Percentiles rank a stretch among this genome's conserved stretches.
Evolutionary conservation across 1,140 invertebrate species (phyloP).

Genomic region (Drosophila miranda): DNA sequence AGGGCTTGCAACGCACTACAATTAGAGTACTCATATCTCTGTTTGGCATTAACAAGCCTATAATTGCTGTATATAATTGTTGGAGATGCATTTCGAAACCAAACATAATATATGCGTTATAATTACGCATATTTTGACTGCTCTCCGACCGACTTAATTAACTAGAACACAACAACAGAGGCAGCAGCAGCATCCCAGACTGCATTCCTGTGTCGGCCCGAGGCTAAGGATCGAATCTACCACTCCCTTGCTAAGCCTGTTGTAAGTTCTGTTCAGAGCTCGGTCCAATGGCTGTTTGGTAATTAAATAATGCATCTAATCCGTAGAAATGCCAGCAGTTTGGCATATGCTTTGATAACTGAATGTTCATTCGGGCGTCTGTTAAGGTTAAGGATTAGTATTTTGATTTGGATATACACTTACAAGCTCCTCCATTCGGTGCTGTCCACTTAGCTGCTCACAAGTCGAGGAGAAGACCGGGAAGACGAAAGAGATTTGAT

Average conservation of each 20-base stretch:
- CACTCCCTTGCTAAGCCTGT: neutral
- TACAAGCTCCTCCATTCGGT: constrained; percentile 66
- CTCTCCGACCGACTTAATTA: constrained; percentile 33
- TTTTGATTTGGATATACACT: constrained; percentile 43
- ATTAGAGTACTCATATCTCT: no score
- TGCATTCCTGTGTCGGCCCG: constrained; percentile 4
- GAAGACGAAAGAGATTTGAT: constrained; percentile 14
- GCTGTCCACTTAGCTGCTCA: constrained; percentile 54
- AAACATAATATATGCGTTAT: constrained; percentile 15
- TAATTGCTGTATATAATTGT: neutral
- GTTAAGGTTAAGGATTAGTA: constrained; percentile 2
- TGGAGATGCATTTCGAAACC: neutral
- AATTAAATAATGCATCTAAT: constrained; percentile 36
- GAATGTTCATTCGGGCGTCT: neutral
- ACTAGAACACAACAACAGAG: neutral
- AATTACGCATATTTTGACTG: constrained; percentile 23
- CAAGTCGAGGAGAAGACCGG: neutral
- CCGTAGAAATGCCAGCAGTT: neutral
- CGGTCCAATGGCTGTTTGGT: neutral
- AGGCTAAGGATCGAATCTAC: neutral
- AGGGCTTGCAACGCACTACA: no score
- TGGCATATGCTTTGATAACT: neutral
- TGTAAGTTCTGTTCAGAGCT: constrained; percentile 1
- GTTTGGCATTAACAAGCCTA: no score
- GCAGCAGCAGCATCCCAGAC: neutral